phyloP scores from a whole-genome alignment of 2,113 vertebrate species.

The Lates calcarifer region DNA sequence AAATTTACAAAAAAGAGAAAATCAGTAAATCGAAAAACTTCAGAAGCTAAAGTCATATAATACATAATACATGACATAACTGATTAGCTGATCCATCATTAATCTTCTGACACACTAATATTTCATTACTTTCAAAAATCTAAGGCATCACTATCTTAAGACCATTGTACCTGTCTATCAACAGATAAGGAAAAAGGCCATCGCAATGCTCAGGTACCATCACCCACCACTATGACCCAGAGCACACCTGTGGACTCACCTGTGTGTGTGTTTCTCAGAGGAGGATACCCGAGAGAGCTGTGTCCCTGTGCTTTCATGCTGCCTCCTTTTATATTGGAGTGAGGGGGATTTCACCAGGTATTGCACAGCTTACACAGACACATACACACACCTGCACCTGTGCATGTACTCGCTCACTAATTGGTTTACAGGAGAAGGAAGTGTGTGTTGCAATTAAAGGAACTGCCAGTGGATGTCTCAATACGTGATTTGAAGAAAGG shows the following conservation, averaged over 20 bases:
- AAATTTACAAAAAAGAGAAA: too few relatives aligned
- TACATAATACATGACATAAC: too few relatives aligned
- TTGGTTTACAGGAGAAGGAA: constrained; percentile 70
- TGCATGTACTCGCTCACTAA: neutral
- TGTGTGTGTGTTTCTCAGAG: constrained; percentile 53
- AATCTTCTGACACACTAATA: too few relatives aligned
- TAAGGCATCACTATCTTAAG: neutral
- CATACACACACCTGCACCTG: neutral
- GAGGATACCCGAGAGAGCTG: constrained; percentile 45
- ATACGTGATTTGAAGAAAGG: constrained; percentile 16
- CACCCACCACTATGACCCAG: neutral
- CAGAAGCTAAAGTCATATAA: too few relatives aligned
- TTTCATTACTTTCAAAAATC: neutral
- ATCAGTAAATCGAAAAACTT: too few relatives aligned
- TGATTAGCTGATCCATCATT: too few relatives aligned
- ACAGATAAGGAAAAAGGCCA: neutral
- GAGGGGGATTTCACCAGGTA: constrained; percentile 60
- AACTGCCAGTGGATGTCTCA: constrained; percentile 36
- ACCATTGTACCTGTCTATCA: too few relatives aligned
- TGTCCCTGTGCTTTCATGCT: constrained; percentile 68
- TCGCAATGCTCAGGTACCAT: neutral
- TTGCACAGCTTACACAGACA: constrained; percentile 1
- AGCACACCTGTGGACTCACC: constrained; percentile 63
- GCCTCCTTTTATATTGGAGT: constrained; percentile 77
- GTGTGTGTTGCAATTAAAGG: constrained; percentile 37